Percentiles rank a stretch among this genome's conserved stretches.
Evolutionary conservation across 2,797 vertebrate genomes (phyloP).

Genomic region (Borostomias antarcticus): DNA sequence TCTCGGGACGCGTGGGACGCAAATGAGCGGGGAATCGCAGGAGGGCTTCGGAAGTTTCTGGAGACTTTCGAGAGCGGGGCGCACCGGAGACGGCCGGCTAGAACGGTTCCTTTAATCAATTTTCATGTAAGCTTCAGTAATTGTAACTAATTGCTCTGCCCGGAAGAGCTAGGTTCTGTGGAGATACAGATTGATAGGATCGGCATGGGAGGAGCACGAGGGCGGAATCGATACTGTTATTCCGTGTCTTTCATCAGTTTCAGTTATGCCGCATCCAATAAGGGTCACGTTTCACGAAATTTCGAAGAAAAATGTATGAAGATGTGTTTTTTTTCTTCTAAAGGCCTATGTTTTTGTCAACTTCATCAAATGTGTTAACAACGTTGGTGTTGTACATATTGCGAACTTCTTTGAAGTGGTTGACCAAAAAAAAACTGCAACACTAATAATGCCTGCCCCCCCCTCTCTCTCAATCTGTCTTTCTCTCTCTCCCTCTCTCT

Average conservation of each 20-base stretch:
- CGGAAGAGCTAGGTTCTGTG: slow-evolving; percentile 49
- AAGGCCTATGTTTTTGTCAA: slow-evolving; percentile 34
- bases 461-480: too few relatives aligned
- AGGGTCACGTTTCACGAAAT: neutral
- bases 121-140: slow-evolving; percentile 55
- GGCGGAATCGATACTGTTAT: slow-evolving; percentile 60
- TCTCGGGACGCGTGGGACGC: too few relatives aligned
- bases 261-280: slow-evolving; percentile 39
- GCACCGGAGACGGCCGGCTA: slow-evolving; percentile 20
- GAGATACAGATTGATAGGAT: slow-evolving; percentile 64
- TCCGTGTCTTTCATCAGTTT: slow-evolving; percentile 65
- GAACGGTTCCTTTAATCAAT: slow-evolving; percentile 51
- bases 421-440: too few relatives aligned
- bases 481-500: too few relatives aligned
- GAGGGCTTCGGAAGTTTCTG: neutral
- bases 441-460: too few relatives aligned
- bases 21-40: neutral
- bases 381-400: too few relatives aligned
- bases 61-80: slow-evolving; percentile 12
- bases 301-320: neutral
- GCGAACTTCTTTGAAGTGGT: too few relatives aligned
- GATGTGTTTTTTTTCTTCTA: slow-evolving; percentile 18
- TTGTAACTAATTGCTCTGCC: slow-evolving; percentile 65
- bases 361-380: too few relatives aligned
- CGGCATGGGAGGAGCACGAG: slow-evolving; percentile 39